These are phyloP conservation scores for Heterochromis multidens DNA, from an alignment of 2,113 vertebrate species.

Conservation along the genomic window DNA sequence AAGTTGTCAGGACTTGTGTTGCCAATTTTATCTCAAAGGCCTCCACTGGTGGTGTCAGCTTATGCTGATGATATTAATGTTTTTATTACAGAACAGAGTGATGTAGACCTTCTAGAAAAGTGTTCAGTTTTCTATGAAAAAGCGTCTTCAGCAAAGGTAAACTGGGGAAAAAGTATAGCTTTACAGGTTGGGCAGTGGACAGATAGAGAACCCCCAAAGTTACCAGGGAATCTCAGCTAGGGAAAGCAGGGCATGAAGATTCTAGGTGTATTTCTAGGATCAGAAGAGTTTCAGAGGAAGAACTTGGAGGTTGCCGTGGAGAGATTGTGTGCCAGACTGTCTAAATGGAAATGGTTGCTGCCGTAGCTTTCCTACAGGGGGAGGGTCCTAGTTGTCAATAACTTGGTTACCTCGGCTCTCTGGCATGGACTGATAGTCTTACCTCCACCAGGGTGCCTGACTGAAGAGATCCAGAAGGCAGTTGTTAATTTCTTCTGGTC, in stretches of 20 bases:
- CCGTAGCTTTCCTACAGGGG: not conserved
- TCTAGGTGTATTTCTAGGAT: not conserved
- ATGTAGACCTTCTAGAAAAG: no score
- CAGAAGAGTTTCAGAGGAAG: not conserved
- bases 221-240: not conserved
- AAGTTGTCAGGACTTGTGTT: not conserved
- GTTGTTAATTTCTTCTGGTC: not conserved
- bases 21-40: not conserved
- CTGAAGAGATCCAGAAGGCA: not conserved
- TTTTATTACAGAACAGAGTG: not conserved
- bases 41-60: not conserved
- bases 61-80: not conserved
- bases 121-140: not conserved
- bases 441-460: not conserved
- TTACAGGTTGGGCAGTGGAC: not conserved
- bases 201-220: no score
- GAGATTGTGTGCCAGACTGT: not conserved
- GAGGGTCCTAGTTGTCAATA: not conserved
- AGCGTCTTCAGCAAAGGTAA: not conserved
- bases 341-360: not conserved
- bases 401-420: not conserved
- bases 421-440: not conserved
- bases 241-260: not conserved
- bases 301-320: not conserved
- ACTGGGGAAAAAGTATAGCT: not conserved